phyloP scores from a whole-genome alignment of 1,140 invertebrate species.

The Mylabris phalerata region DNA sequence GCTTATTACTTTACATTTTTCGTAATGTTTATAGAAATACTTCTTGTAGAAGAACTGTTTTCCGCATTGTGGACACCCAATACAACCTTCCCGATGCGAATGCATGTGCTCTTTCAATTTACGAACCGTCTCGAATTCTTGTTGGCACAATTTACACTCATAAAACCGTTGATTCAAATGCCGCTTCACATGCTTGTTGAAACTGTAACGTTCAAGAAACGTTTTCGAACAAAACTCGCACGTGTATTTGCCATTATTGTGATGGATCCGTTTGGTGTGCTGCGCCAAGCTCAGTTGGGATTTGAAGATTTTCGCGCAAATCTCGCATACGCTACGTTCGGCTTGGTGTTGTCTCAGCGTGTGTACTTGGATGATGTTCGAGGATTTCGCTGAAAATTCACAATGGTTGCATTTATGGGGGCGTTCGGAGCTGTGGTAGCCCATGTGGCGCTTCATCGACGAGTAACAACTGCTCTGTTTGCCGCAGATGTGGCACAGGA shows the following conservation, averaged over 20 bases:
- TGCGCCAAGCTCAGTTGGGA: slow-evolving; percentile 18
- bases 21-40: slow-evolving; percentile 16
- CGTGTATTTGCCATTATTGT: slow-evolving; percentile 13
- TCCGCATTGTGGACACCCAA: slow-evolving; percentile 15
- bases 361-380: slow-evolving; percentile 17
- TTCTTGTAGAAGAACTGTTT: slow-evolving; percentile 22
- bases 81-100: slow-evolving; percentile 16
- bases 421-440: slow-evolving; percentile 10
- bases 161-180: slow-evolving; percentile 18
- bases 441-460: slow-evolving; percentile 19
- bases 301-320: slow-evolving; percentile 19
- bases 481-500: slow-evolving; percentile 19
- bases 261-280: slow-evolving; percentile 18
- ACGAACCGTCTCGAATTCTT: slow-evolving; percentile 16
- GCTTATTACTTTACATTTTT: slow-evolving; percentile 6
- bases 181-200: slow-evolving; percentile 26
- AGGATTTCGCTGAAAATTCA: slow-evolving; percentile 16
- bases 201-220: slow-evolving; percentile 28
- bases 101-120: slow-evolving; percentile 22
- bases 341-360: slow-evolving; percentile 14
- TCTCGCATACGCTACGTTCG: slow-evolving; percentile 16
- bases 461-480: slow-evolving; percentile 22
- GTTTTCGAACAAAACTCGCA: slow-evolving; percentile 34
- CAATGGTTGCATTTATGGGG: slow-evolving; percentile 19
- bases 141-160: slow-evolving; percentile 19